Evolutionary conservation across 2,888 invertebrate species (phyloP).

Genomic region (Cerastis leucographa): DNA sequence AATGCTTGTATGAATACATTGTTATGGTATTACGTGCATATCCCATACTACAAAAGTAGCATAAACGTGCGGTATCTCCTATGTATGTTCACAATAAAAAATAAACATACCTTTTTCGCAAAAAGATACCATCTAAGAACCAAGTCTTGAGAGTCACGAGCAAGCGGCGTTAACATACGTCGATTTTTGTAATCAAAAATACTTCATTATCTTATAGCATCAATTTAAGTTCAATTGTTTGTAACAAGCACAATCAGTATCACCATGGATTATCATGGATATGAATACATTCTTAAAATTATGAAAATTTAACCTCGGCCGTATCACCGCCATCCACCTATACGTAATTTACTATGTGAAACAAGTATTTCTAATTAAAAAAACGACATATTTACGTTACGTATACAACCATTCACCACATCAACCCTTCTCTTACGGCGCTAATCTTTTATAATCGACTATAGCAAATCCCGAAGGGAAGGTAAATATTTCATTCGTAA

Average conservation of each 20-base stretch:
- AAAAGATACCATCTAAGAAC: neutral
- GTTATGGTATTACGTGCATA: constrained; percentile 3
- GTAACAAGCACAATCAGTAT: neutral
- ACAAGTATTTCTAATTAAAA: neutral
- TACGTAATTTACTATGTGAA: no score
- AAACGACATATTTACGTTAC: neutral
- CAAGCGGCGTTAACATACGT: neutral
- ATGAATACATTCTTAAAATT: neutral
- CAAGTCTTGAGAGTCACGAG: neutral
- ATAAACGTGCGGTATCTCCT: neutral
- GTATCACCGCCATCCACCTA: no score
- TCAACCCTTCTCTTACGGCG: constrained; percentile 43
- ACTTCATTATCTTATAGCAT: neutral
- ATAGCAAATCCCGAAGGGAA: neutral
- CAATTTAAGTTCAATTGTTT: neutral
- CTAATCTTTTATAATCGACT: neutral
- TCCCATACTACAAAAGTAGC: neutral
- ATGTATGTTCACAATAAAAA: neutral
- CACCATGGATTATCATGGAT: neutral
- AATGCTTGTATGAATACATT: constrained; percentile 22
- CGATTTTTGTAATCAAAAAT: neutral
- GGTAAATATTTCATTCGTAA: neutral
- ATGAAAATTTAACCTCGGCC: neutral
- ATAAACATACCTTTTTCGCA: neutral
- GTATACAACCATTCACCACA: no score